phyloP scores from a whole-genome alignment of 2,797 vertebrate genomes.

The Eospalax fontanierii region DNA sequence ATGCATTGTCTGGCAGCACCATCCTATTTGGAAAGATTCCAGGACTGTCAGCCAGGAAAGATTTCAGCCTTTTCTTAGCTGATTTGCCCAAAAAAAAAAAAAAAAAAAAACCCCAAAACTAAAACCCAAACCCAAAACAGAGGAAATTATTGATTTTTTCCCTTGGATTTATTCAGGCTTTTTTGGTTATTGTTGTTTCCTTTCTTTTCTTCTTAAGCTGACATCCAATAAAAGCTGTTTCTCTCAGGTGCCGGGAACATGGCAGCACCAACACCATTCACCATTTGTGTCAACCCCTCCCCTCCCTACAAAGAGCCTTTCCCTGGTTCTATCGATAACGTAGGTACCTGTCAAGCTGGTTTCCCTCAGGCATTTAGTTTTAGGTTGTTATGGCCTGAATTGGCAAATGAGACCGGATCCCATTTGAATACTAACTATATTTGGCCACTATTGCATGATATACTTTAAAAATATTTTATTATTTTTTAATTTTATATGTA shows the following conservation, averaged over 20 bases:
- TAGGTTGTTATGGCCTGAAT: neutral
- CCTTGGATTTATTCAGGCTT: constrained; percentile 87
- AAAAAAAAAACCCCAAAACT: no score
- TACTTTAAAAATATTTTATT: neutral
- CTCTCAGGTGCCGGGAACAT: constrained; percentile 65
- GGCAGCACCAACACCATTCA: constrained; percentile 67
- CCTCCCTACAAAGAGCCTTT: constrained; percentile 66
- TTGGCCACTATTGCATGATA: constrained; percentile 74
- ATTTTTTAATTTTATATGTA: no score
- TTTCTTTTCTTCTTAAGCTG: constrained; percentile 71
- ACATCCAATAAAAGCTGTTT: constrained; percentile 79
- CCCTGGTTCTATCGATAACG: constrained; percentile 60
- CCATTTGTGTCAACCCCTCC: neutral
- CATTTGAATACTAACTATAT: constrained; percentile 69
- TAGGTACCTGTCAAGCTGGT: constrained; percentile 72
- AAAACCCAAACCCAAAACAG: no score
- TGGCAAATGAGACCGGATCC: constrained; percentile 68
- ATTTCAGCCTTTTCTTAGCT: constrained; percentile 85
- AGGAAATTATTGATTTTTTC: constrained; percentile 89
- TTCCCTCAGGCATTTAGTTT: constrained; percentile 63
- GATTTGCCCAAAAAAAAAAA: constrained; percentile 88
- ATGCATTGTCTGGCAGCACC: constrained; percentile 86
- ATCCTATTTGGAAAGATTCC: constrained; percentile 86
- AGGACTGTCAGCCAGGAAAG: constrained; percentile 85
- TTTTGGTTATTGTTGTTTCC: neutral